Evolutionary conservation across 2,113 vertebrate species (phyloP).

Genomic region (Asarcornis scutulata): DNA sequence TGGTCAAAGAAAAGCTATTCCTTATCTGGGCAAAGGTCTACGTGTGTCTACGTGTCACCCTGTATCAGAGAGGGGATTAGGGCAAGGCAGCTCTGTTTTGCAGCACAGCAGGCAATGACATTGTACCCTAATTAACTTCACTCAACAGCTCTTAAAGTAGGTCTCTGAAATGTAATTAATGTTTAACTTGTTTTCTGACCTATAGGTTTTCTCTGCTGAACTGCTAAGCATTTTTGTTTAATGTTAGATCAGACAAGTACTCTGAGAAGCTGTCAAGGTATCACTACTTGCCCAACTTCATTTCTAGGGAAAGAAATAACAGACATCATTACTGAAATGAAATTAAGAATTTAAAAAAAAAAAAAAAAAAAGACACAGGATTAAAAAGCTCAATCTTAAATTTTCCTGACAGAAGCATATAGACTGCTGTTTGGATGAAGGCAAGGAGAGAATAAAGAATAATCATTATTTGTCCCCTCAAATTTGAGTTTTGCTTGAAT

Average conservation of each 20-base stretch:
- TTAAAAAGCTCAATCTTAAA: background rate
- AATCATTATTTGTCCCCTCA: background rate
- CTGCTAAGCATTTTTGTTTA: background rate
- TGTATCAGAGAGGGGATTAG: fast-evolving
- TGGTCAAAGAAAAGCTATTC: background rate
- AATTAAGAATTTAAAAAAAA: background rate
- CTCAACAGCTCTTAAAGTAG: background rate
- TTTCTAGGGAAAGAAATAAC: background rate
- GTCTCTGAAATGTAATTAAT: background rate
- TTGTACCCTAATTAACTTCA: background rate
- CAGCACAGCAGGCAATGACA: background rate
- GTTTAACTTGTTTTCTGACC: background rate
- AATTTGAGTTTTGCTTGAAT: background rate
- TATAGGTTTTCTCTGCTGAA: background rate
- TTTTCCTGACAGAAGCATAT: background rate
- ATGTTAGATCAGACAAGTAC: background rate
- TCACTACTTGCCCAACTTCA: background rate
- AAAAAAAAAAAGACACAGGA: background rate
- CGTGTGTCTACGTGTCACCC: background rate
- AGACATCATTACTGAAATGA: background rate
- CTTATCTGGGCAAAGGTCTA: background rate
- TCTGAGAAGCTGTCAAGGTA: background rate
- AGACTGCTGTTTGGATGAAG: background rate
- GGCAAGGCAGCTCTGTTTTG: background rate
- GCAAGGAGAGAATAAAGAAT: background rate